Conservation (phyloP, 1,140 invertebrate species). For the Procambarus virginalis region DNA sequence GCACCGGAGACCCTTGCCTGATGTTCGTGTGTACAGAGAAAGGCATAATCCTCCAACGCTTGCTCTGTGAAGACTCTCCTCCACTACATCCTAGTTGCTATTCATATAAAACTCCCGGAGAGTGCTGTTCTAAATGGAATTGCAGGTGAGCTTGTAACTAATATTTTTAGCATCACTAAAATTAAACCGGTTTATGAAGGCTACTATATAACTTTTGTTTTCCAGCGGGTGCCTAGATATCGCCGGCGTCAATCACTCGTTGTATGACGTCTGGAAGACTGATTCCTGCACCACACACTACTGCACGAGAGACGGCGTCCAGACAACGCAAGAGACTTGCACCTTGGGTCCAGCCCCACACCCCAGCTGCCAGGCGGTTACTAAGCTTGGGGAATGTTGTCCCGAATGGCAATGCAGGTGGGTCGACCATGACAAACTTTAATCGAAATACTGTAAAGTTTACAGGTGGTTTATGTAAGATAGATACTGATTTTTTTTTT, state of each 20-base stretch:
- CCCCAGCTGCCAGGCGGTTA: background rate
- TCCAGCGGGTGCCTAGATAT: slow-evolving; percentile 1
- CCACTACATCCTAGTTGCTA: background rate
- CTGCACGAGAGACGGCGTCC: background rate
- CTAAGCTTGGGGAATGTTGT: background rate
- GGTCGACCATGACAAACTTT: background rate
- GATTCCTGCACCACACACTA: slow-evolving; percentile 25
- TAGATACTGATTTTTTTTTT: no score
- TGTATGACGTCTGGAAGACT: slow-evolving; percentile 12
- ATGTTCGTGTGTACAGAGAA: no score
- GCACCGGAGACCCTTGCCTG: no score
- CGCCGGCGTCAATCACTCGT: background rate
- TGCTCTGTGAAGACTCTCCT: no score
- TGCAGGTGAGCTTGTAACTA: background rate
- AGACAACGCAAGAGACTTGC: background rate
- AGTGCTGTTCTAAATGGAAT: slow-evolving; percentile 15
- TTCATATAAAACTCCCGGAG: background rate
- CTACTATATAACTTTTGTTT: background rate
- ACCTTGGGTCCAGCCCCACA: background rate
- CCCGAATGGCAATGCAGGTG: background rate
- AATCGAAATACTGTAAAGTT: no score
- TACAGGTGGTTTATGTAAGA: no score
- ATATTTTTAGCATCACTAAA: no score
- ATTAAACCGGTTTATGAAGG: no score
- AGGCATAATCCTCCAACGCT: no score